Conservation (phyloP, 2,113 vertebrate genomes). For the Apus apus region DNA sequence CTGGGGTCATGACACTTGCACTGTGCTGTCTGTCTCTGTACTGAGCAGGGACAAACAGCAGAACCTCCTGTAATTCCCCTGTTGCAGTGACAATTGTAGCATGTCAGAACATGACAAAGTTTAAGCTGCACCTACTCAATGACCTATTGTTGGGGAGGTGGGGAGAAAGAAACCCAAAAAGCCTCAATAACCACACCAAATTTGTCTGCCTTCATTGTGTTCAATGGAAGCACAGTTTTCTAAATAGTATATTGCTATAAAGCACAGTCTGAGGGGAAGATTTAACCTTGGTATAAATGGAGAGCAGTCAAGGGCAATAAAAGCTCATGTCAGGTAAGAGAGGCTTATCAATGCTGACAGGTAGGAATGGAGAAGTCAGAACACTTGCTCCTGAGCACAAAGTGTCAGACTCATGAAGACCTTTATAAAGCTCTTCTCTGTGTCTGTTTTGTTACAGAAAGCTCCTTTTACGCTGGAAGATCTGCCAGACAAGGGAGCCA, state of each 20-base stretch:
- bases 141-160: neutral
- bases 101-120: neutral
- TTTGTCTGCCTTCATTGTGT: neutral
- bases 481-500: neutral
- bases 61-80: neutral
- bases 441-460: neutral
- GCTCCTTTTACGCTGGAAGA: neutral
- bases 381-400: slow-evolving; percentile 16
- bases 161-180: neutral
- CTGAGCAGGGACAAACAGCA: neutral
- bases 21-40: neutral
- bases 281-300: slow-evolving; percentile 61
- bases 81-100: neutral
- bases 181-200: neutral
- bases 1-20: too few relatives aligned
- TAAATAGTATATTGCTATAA: slow-evolving; percentile 21
- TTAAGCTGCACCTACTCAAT: neutral
- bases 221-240: slow-evolving; percentile 26
- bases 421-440: slow-evolving; percentile 17
- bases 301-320: slow-evolving; percentile 66
- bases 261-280: slow-evolving; percentile 21
- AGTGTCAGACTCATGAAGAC: neutral
- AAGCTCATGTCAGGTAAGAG: slow-evolving; percentile 31
- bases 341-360: slow-evolving; percentile 51
- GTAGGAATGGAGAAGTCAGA: slow-evolving; percentile 20